A percentile compares a stretch with the other conserved stretches of the same genome.
phyloP scores from a whole-genome alignment of 2,888 invertebrate species.

The Xiphydria camelus region DNA sequence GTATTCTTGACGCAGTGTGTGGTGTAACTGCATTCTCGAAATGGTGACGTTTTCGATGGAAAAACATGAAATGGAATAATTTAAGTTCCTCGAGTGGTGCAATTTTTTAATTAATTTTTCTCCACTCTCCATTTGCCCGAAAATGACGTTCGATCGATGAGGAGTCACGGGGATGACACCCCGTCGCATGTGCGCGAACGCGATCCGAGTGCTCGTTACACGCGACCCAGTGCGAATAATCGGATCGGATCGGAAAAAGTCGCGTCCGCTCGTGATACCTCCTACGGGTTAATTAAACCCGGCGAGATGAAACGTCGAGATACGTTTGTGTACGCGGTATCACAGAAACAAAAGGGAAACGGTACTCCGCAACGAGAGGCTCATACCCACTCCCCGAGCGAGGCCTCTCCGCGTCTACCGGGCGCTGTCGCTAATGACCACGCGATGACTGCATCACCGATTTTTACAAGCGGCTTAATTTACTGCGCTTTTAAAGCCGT shows the following conservation, averaged over 20 bases:
- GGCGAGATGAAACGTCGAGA: conserved; percentile 10
- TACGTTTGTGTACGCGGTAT: conserved; percentile 15
- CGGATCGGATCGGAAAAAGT: conserved; percentile 19
- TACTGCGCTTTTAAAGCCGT: conserved; percentile 21
- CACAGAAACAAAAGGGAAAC: conserved; percentile 27
- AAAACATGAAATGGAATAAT: no score
- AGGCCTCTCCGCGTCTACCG: background rate
- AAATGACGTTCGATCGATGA: no score
- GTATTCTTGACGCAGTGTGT: no score
- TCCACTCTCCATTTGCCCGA: no score
- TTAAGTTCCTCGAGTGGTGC: no score
- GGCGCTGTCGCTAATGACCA: conserved; percentile 27
- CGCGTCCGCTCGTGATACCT: conserved; percentile 15
- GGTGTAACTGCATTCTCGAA: no score
- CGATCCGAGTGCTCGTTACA: no score
- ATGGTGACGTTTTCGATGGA: no score
- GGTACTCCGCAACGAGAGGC: conserved; percentile 7
- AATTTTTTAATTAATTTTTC: no score
- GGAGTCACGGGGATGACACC: no score
- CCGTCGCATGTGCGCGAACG: no score
- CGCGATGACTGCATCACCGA: conserved; percentile 26
- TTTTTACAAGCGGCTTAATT: conserved; percentile 24
- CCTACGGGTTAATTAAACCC: conserved; percentile 8
- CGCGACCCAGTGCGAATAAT: conserved; percentile 20
- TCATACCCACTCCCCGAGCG: conserved; percentile 2